A percentile compares a stretch with the other conserved stretches of the same genome.
phyloP scores from a whole-genome alignment of 2,888 invertebrate genomes.

The Apotomis betuletana region DNA sequence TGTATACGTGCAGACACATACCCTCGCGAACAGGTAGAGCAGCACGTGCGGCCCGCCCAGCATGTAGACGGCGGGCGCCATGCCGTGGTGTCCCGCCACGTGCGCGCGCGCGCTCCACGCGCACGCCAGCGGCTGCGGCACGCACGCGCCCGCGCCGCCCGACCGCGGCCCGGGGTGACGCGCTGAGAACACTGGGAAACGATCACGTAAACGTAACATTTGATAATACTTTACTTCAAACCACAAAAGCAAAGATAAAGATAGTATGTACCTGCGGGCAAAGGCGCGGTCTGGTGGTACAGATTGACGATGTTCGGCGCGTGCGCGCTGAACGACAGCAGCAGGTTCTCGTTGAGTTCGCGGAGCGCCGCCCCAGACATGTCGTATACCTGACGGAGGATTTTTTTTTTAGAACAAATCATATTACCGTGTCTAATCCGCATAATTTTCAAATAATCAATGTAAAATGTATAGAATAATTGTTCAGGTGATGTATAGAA shows the following conservation, averaged over 20 bases:
- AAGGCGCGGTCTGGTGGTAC: slow-evolving; percentile 68
- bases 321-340: slow-evolving; percentile 85
- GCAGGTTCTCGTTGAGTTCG: slow-evolving; percentile 84
- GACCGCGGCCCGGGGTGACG: slow-evolving; percentile 46
- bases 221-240: too few relatives aligned
- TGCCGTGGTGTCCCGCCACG: slow-evolving; percentile 76
- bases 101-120: slow-evolving; percentile 60
- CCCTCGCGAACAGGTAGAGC: slow-evolving; percentile 87
- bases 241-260: too few relatives aligned
- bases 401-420: neutral
- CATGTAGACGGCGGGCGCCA: slow-evolving; percentile 81
- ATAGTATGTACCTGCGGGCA: slow-evolving; percentile 60
- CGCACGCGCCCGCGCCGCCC: slow-evolving; percentile 50
- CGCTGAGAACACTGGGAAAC: slow-evolving; percentile 42
- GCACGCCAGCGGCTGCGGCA: slow-evolving; percentile 67
- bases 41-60: slow-evolving; percentile 86
- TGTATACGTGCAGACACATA: slow-evolving; percentile 50
- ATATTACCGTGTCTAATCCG: neutral
- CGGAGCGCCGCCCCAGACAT: slow-evolving; percentile 76
- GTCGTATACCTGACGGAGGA: slow-evolving; percentile 74
- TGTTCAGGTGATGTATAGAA: too few relatives aligned
- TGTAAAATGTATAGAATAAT: too few relatives aligned
- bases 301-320: slow-evolving; percentile 81
- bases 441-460: too few relatives aligned
- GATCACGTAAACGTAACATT: neutral